Percentiles rank a stretch among this genome's conserved stretches.
Evolutionary conservation across 2,888 invertebrate species (phyloP).

Genomic region (Cylloceria caligata): DNA sequence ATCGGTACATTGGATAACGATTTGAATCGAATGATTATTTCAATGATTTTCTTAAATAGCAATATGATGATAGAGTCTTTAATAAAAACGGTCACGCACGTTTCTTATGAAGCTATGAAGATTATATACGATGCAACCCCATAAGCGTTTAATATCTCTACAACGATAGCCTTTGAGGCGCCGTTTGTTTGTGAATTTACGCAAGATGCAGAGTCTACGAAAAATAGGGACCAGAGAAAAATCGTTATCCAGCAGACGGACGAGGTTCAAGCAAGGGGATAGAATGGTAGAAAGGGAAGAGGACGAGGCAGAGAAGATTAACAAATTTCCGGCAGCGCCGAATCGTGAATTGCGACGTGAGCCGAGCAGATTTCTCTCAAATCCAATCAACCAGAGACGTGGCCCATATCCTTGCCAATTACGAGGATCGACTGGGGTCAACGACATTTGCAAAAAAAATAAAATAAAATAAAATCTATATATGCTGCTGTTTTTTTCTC

Average conservation of each 20-base stretch:
- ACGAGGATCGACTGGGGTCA: conserved; percentile 21
- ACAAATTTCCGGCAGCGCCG: conserved; percentile 48
- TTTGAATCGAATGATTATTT: no score
- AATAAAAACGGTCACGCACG: no score
- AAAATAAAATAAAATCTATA: background rate
- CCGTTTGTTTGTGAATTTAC: background rate
- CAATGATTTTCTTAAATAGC: no score
- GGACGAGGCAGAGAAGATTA: conserved; percentile 47
- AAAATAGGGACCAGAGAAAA: conserved; percentile 12
- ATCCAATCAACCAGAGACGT: conserved; percentile 55
- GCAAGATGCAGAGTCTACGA: background rate
- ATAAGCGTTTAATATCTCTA: background rate
- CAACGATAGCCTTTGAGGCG: background rate
- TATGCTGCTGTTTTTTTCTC: conserved; percentile 1
- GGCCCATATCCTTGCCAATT: conserved; percentile 56
- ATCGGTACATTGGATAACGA: no score
- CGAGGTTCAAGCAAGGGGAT: background rate
- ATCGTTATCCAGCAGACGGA: conserved; percentile 46
- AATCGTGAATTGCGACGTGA: conserved; percentile 45
- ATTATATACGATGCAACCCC: no score
- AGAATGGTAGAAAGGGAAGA: background rate
- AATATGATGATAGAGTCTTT: no score
- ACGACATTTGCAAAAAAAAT: conserved; percentile 4
- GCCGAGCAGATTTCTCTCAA: conserved; percentile 39
- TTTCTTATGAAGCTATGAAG: no score